These are phyloP conservation scores for Cydia strobilella DNA, from an alignment of 1,140 invertebrate genomes.

Conservation along the genomic window DNA sequence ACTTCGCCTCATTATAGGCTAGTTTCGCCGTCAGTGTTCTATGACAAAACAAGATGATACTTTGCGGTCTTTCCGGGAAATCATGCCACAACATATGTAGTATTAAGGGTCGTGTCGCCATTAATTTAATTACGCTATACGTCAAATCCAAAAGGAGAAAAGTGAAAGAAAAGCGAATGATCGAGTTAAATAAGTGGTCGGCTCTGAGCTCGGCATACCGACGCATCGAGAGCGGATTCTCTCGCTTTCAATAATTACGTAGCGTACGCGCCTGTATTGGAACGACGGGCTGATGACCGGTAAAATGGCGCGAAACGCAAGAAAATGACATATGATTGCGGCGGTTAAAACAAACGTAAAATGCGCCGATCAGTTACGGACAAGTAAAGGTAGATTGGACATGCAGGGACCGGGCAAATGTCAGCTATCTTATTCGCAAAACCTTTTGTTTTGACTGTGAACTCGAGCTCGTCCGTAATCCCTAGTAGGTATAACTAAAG, in stretches of 20 bases:
- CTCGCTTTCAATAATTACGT: conserved; percentile 59
- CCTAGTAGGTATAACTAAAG: not conserved
- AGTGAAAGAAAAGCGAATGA: conserved; percentile 39
- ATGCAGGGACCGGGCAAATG: conserved; percentile 32
- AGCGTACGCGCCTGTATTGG: conserved; percentile 44
- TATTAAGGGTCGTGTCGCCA: not conserved
- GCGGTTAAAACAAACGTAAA: conserved; percentile 68
- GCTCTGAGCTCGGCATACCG: conserved; percentile 39
- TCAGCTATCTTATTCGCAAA: conserved; percentile 11
- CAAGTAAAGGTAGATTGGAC: conserved; percentile 41
- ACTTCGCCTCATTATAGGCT: conserved; percentile 30
- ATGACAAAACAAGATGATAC: conserved; percentile 31
- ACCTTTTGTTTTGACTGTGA: not conserved
- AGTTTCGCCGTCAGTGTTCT: conserved; percentile 32
- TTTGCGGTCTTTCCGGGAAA: conserved; percentile 24
- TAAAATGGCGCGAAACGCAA: conserved; percentile 65
- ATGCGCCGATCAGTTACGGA: conserved; percentile 47
- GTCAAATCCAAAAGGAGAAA: conserved; percentile 33
- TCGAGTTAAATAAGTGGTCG: conserved; percentile 42
- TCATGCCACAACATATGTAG: not conserved
- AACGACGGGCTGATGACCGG: conserved; percentile 50
- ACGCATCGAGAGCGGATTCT: conserved; percentile 54
- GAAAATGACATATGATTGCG: conserved; percentile 71
- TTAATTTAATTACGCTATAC: not conserved
- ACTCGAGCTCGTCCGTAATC: not conserved